A percentile compares a stretch with the other conserved stretches of the same genome.
phyloP scores from a whole-genome alignment of 2,113 vertebrate genomes.

The Sterna hirundo region DNA sequence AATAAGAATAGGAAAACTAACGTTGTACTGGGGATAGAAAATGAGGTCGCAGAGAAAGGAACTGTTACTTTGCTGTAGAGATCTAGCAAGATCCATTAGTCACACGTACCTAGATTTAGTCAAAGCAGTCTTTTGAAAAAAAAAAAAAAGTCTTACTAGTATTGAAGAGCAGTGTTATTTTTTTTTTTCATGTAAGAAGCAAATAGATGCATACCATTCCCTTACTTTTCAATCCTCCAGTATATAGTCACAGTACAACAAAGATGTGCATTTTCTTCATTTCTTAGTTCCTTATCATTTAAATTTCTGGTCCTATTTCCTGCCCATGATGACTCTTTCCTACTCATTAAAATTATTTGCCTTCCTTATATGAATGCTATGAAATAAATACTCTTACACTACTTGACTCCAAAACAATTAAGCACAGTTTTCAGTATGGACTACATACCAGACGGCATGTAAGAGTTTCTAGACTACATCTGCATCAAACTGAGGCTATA shows the following conservation, averaged over 20 bases:
- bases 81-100: not conserved
- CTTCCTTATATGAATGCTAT: not conserved
- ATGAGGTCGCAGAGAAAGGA: rapidly evolving
- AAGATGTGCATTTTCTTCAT: not conserved
- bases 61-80: not conserved
- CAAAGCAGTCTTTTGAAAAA: not conserved
- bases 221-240: not conserved
- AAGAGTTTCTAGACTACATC: not conserved
- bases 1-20: not conserved
- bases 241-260: not conserved
- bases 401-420: not conserved
- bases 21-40: not conserved
- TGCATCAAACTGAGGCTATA: not conserved
- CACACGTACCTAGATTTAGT: not conserved
- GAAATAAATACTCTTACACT: not conserved
- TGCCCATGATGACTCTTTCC: not conserved
- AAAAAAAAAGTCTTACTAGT: not conserved
- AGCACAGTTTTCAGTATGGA: not conserved
- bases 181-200: not conserved
- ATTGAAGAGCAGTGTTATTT: not conserved
- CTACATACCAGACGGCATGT: not conserved
- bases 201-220: not conserved
- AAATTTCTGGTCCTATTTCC: not conserved
- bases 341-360: not conserved
- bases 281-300: not conserved